These are phyloP conservation scores for Pammene fasciana DNA, from an alignment of 2,888 invertebrate genomes.

Conservation along the genomic window DNA sequence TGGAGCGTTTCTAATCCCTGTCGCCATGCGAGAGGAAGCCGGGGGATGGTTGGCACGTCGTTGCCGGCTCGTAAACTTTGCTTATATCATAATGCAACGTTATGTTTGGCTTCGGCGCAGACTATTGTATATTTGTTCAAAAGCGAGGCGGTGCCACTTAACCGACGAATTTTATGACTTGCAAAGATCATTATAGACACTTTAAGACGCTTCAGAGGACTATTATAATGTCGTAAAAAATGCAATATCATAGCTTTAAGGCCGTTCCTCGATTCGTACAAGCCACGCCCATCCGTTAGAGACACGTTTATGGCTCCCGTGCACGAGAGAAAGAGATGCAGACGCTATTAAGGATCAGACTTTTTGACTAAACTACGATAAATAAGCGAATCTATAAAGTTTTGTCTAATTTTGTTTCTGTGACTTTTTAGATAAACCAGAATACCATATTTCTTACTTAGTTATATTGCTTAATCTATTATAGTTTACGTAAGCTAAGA, in stretches of 20 bases:
- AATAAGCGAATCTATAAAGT: too few relatives aligned
- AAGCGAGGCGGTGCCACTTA: constrained; percentile 37
- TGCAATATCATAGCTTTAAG: constrained; percentile 5
- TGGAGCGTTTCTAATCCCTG: constrained; percentile 66
- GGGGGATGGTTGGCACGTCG: constrained; percentile 46
- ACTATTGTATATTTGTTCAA: constrained; percentile 29
- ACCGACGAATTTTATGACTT: constrained; percentile 39
- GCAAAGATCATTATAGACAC: constrained; percentile 34
- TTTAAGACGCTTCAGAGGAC: constrained; percentile 24
- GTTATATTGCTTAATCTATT: too few relatives aligned
- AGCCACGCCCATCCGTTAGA: too few relatives aligned
- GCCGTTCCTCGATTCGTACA: too few relatives aligned
- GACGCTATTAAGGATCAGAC: too few relatives aligned
- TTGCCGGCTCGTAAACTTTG: constrained; percentile 35
- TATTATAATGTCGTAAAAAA: constrained; percentile 34
- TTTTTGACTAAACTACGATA: too few relatives aligned
- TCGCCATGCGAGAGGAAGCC: constrained; percentile 57
- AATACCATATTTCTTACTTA: too few relatives aligned
- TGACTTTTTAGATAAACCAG: too few relatives aligned
- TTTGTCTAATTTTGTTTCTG: too few relatives aligned
- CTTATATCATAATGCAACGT: constrained; percentile 23
- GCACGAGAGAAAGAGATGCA: too few relatives aligned
- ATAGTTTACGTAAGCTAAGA: too few relatives aligned
- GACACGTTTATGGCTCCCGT: too few relatives aligned
- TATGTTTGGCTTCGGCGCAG: constrained; percentile 1